Evolutionary conservation across 2,113 vertebrate species (phyloP).

Genomic region (Phalacrocorax brasilianus): DNA sequence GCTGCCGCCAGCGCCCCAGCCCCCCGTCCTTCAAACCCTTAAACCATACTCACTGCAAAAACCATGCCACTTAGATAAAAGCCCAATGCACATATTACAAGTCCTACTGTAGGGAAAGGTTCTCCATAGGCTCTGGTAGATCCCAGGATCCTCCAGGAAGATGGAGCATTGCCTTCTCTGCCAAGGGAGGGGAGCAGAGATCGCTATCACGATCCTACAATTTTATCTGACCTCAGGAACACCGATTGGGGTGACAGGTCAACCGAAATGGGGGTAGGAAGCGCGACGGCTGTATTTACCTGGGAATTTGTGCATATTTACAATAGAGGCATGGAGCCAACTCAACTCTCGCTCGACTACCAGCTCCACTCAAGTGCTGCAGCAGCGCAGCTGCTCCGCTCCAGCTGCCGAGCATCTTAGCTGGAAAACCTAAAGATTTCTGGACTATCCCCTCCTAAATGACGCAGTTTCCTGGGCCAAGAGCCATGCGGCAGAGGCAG

Average conservation of each 20-base stretch:
- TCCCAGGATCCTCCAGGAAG: rapidly evolving
- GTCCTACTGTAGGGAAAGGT: rapidly evolving
- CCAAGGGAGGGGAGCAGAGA: neutral
- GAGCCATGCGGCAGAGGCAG: neutral
- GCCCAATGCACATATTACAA: rapidly evolving
- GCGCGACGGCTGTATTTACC: neutral
- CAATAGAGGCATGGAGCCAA: neutral
- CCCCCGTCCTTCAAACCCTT: neutral
- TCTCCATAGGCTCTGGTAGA: rapidly evolving
- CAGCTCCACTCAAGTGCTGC: neutral
- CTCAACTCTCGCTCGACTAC: rapidly evolving
- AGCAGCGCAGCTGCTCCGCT: neutral
- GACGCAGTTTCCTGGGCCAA: rapidly evolving
- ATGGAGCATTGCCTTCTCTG: rapidly evolving
- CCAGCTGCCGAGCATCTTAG: neutral
- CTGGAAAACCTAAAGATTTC: neutral
- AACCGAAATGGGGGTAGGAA: rapidly evolving
- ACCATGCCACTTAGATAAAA: neutral
- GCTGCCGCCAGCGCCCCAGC: neutral
- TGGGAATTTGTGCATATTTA: rapidly evolving
- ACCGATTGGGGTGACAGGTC: rapidly evolving
- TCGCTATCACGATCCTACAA: rapidly evolving
- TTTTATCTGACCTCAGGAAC: neutral
- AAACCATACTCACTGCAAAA: rapidly evolving
- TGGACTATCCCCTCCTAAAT: rapidly evolving